Base-by-base conservation (phyloP, 2,888 invertebrate species). In the Nineta flava region DNA sequence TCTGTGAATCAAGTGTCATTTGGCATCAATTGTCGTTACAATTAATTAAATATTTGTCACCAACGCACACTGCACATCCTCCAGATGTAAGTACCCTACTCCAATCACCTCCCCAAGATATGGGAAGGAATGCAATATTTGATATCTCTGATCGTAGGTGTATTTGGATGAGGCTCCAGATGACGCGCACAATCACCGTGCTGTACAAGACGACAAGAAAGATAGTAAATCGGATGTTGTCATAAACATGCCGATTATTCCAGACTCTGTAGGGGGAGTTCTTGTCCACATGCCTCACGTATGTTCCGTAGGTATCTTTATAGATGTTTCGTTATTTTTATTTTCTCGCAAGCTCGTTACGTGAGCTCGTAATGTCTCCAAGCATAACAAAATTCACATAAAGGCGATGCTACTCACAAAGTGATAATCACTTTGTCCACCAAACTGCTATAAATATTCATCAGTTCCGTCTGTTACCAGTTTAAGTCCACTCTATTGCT, bases 201-300 rank as follows among this genome's bases (percentile, higher is more conserved):
- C 79, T 56, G 81, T 81, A 7, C 77, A 80, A 0, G 86, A 86
- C 40, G 83, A 79, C 49, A 79, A 79, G 57, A 81, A 80, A 59
- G 74, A 79, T 44, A 68, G 74, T 1, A 79, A 79, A 58, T 70
- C 77, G 9, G 80, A 81, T 60, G 73, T 74, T 19, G 73, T 75
- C 12, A 67, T 76, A 60, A 75, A 71, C 59, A 75, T 76, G 73
- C 78, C 77, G 46, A 26, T 26, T 26, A 74, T 77, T 57, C 77
- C 81, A 46, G 87, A 87, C 65, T 83, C 80, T 26, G 83, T 90
- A 51, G 87, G 88, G 55, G 88, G 87, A 50, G 87, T 90, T 55
- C 75, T 92, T 60, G 90, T 87, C 57, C 87, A 90, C 65, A 90
- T 91, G 90, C 90, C 90, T 57, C 88, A 90, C 75, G 90, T 90